Base-by-base conservation (phyloP, 2,888 invertebrate genomes). In the Lymantria monacha region DNA sequence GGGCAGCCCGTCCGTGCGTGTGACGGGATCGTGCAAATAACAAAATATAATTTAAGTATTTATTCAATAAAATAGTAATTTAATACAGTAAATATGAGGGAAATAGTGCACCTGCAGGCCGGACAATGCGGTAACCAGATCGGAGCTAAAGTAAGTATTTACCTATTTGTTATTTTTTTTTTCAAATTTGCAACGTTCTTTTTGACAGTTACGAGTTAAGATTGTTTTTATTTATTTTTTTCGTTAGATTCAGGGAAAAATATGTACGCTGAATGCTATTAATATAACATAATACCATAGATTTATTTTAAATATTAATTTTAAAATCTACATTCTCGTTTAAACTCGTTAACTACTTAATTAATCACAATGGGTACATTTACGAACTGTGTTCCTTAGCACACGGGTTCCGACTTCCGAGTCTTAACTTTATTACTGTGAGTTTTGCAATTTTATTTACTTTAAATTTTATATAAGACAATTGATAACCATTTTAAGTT, bases 101-200 rank as follows among this genome's bases (percentile, higher is more conserved):
- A 96, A 92, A 96, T 96, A 76, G 95, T 96, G 76, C 96, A 96
- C 74, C 93, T 96, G 49, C 96, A 96, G 82, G 95, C 95, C 62
- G 96, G 96, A 72, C 96, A 96, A 87, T 96, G 96, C 90, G 96
- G 96, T 51, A 96, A 96, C 92, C 96, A 96, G 91, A 96, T 96
- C 72, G 96, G 96, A 72, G 90, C 92, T 42, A 92, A 91, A 83
- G 92, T 92, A 62, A 86, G 90, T 87, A 46, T 45, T 49, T 63
- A 65, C 55, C 8, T 22, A 13, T 53, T 41, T 62, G 65, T 58
- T 53, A 22, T 62, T 53, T 61, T 63, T 63, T 56, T 54, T 51
- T 56, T 61, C 46, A 46, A 66, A 58, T 50, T 55, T 38, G 42
- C 49, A 68, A 69, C 66, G 66, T 66, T 65, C 51, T 30, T 57